These are phyloP conservation scores for Oxygymnocypris stewartii DNA, from an alignment of 2,113 vertebrate genomes.

Conservation along the genomic window DNA sequence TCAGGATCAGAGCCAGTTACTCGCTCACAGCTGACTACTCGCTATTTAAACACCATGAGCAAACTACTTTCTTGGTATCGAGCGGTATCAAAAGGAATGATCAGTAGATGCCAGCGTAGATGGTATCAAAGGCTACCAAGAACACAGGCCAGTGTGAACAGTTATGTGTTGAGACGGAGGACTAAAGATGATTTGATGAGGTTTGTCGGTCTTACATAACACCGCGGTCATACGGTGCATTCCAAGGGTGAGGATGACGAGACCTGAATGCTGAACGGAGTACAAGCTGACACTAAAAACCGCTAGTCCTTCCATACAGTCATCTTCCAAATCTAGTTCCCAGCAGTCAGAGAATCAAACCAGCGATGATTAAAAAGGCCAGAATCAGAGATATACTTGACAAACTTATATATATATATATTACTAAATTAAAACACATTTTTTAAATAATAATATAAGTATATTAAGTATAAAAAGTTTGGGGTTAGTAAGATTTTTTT, in stretches of 20 bases:
- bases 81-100: neutral
- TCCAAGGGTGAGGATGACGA: neutral
- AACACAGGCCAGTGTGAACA: neutral
- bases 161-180: neutral
- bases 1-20: slow-evolving; percentile 16
- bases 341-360: neutral
- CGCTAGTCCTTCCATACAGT: neutral
- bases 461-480: too few species aligned
- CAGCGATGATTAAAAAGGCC: too few species aligned
- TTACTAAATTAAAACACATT: too few species aligned
- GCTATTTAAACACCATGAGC: slow-evolving; percentile 31
- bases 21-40: neutral
- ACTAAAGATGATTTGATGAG: slow-evolving; percentile 24
- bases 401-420: too few species aligned
- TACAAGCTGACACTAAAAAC: neutral
- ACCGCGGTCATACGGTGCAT: neutral
- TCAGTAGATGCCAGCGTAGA: neutral
- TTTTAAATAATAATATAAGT: too few species aligned
- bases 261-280: neutral
- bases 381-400: neutral
- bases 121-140: neutral
- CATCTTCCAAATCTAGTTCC: slow-evolving; percentile 12
- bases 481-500: too few species aligned
- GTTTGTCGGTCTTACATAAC: neutral
- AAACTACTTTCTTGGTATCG: neutral